Conservation (phyloP, 2,888 invertebrate genomes). For the Trissoscelio sp. region DNA sequence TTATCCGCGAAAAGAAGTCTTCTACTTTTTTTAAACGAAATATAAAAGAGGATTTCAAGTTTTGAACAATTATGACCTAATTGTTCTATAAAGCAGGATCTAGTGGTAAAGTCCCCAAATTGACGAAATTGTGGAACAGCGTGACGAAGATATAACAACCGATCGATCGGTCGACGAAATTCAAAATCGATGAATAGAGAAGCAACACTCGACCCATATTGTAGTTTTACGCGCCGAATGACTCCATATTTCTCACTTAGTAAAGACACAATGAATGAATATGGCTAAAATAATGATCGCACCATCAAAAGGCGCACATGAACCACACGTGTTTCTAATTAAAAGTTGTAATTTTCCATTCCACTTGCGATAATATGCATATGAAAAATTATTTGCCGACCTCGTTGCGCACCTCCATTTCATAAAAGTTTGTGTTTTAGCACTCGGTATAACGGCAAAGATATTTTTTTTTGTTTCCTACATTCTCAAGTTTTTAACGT, state of each 20-base stretch:
- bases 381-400: conserved; percentile 46
- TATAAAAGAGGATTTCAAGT: neutral
- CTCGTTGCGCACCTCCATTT: conserved; percentile 33
- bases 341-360: conserved; percentile 56
- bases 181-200: conserved; percentile 29
- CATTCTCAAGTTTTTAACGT: conserved; percentile 61
- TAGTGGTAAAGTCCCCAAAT: neutral
- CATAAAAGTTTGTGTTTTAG: conserved; percentile 45
- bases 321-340: conserved; percentile 55
- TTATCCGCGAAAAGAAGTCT: neutral
- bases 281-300: conserved; percentile 26
- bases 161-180: conserved; percentile 29
- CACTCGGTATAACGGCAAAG: conserved; percentile 26
- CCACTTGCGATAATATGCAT: conserved; percentile 40
- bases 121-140: neutral
- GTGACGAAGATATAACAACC: conserved; percentile 13
- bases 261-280: conserved; percentile 17
- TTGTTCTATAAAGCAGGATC: neutral
- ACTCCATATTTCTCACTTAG: neutral
- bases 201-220: conserved; percentile 33
- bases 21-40: neutral
- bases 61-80: neutral
- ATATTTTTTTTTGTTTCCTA: conserved; percentile 37
- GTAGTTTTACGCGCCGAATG: conserved; percentile 10
- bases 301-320: conserved; percentile 34